Conservation (phyloP, 2,888 invertebrate genomes). For the Drosophila monieri region DNA sequence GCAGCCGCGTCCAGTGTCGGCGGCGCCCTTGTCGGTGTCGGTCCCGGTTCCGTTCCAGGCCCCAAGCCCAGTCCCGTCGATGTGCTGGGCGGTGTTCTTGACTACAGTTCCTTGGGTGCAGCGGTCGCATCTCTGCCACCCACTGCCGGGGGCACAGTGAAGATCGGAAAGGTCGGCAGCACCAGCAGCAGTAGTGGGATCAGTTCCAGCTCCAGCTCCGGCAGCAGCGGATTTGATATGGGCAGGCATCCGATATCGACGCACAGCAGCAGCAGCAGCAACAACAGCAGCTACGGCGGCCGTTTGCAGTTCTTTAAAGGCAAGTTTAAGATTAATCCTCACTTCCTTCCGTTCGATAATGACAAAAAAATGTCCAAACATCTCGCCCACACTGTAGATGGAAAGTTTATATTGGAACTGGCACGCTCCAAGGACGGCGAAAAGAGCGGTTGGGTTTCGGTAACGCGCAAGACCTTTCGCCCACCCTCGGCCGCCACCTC, state of each 20-base stretch:
- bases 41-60: conserved; percentile 7
- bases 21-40: conserved; percentile 47
- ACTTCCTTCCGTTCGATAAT: not conserved
- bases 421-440: conserved; percentile 91
- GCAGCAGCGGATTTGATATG: conserved; percentile 70
- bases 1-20: conserved; percentile 48
- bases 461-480: conserved; percentile 94
- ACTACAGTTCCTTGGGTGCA: conserved; percentile 66
- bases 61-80: conserved; percentile 54
- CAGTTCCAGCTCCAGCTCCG: conserved; percentile 32
- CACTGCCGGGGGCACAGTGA: conserved; percentile 24
- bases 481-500: conserved; percentile 89
- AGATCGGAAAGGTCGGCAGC: conserved; percentile 55
- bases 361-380: not conserved
- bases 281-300: conserved; percentile 77
- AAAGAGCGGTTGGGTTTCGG: conserved; percentile 94
- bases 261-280: conserved; percentile 54
- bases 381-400: conserved; percentile 87
- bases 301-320: conserved; percentile 84
- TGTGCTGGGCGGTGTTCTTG: conserved; percentile 72
- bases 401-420: conserved; percentile 94
- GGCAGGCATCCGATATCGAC: conserved; percentile 78
- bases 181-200: conserved; percentile 10
- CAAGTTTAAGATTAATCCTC: conserved; percentile 41
- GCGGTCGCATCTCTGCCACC: conserved; percentile 29